Conservation (phyloP, 2,888 invertebrate species). For the Oscheius sp. region DNA sequence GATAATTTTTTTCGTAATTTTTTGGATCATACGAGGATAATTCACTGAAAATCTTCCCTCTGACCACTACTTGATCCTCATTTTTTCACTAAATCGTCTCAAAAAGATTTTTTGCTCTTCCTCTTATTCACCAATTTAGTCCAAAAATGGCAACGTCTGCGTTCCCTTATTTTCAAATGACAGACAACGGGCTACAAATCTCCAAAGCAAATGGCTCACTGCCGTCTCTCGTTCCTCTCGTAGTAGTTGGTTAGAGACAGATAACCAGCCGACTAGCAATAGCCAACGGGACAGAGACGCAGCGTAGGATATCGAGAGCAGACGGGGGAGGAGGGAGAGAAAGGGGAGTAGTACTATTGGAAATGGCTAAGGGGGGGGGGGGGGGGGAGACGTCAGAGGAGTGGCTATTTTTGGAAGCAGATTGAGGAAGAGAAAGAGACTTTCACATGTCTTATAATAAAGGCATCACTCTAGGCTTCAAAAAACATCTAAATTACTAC, state of each 20-base stretch:
- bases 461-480: too few species aligned
- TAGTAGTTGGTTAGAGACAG: slow-evolving; percentile 15
- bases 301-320: slow-evolving; percentile 25
- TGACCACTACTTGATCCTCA: too few species aligned
- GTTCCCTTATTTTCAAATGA: not conserved
- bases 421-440: not conserved
- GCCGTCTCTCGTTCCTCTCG: slow-evolving; percentile 3
- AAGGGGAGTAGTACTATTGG: not conserved
- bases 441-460: too few species aligned
- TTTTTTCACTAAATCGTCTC: too few species aligned
- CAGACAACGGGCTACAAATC: slow-evolving; percentile 17
- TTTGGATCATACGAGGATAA: too few species aligned
- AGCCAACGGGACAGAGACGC: slow-evolving; percentile 7
- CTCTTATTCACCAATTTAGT: too few species aligned
- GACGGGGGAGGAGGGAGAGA: not conserved
- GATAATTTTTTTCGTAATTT: too few species aligned
- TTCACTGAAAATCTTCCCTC: too few species aligned
- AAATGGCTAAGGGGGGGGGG: not conserved
- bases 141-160: not conserved
- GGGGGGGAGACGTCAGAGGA: not conserved
- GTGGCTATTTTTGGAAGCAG: not conserved
- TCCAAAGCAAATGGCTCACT: slow-evolving; percentile 10
- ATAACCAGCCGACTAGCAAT: not conserved
- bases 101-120: too few species aligned
- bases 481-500: too few species aligned